Evolutionary conservation across 1,140 invertebrate genomes (phyloP).

Genomic region (Pemphigus obesinymphae): DNA sequence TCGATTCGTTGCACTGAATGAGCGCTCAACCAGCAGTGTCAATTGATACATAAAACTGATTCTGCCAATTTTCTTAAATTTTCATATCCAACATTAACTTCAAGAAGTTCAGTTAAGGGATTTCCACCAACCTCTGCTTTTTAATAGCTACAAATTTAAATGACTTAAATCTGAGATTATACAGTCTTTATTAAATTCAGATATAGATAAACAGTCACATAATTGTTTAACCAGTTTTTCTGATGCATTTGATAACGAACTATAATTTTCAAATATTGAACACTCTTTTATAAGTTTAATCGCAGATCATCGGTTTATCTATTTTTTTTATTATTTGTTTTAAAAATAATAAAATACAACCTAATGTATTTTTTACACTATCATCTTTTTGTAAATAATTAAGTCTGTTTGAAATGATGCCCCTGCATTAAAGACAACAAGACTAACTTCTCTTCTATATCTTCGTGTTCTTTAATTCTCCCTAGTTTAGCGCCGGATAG

Average conservation of each 20-base stretch:
- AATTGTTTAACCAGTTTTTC: not conserved
- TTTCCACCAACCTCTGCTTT: not conserved
- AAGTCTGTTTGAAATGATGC: too few species aligned
- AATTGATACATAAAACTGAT: constrained; percentile 2
- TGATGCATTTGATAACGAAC: not conserved
- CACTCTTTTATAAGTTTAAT: not conserved
- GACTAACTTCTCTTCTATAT: too few species aligned
- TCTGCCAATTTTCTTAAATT: too few species aligned
- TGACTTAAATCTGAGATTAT: not conserved
- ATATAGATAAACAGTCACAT: not conserved
- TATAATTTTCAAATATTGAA: constrained; percentile 7
- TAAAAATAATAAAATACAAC: too few species aligned
- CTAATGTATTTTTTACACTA: too few species aligned
- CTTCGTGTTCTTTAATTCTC: too few species aligned
- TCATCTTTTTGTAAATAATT: too few species aligned
- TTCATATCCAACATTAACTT: not conserved
- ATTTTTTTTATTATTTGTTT: too few species aligned
- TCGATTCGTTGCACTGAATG: not conserved
- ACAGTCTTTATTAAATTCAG: not conserved
- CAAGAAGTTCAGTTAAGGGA: not conserved
- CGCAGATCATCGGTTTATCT: too few species aligned
- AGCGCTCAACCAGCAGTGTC: not conserved
- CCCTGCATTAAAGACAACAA: too few species aligned
- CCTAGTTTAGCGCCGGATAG: too few species aligned
- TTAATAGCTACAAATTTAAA: not conserved